Base-by-base conservation (phyloP, 2,113 vertebrate species). In the Oryzias woworae region DNA sequence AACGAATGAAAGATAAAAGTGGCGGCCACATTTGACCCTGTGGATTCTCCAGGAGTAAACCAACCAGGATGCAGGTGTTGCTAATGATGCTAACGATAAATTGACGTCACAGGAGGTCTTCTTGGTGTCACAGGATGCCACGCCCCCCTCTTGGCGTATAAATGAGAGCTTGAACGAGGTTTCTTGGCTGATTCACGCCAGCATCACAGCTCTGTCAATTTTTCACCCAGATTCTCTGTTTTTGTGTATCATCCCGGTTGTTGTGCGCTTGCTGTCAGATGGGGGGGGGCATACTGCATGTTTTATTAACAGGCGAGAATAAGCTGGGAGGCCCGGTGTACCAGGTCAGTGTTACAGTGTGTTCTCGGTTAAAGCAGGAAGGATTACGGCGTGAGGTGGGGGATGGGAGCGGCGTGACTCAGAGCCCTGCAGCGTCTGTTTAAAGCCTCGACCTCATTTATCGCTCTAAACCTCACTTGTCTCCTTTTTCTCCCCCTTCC, bases 361-460 rank as follows among this genome's bases (percentile, higher is more conserved):
- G 71, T 84, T 73, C 75, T 64, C 58, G 20, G 61, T 74, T 77
- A 60, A 66, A 66, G 53, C 66, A 59, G 51, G 41, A 14, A 16
- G 77, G 80, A 80, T 79, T 73, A 73, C 14, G 22, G 46, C 8
- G 31, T 8, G 42, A 7, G 42, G 5, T 57, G 63, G 63, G 69
- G 58, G 73, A 61, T 44, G 60, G 60, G 43, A 28, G 14, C 47
- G 36, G 42, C 49, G 53, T 77, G 71, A 81, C 31, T 81, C 66
- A 66, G 51, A 77, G 76, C 76, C 81, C 75, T 51, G 58, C 71
- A 75, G 82, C 82, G n/a, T 76, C 71, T 70, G 66, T 76, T 73
- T 50, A 18, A 62, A 73, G 43, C 64, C 36, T 66, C 78, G 63
- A 71, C 78, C 72, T 81, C 42, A 1, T 76, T 71, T 63, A 47